Evolutionary conservation across 1,140 invertebrate species (phyloP).

Genomic region (Pogonomyrmex californicus): DNA sequence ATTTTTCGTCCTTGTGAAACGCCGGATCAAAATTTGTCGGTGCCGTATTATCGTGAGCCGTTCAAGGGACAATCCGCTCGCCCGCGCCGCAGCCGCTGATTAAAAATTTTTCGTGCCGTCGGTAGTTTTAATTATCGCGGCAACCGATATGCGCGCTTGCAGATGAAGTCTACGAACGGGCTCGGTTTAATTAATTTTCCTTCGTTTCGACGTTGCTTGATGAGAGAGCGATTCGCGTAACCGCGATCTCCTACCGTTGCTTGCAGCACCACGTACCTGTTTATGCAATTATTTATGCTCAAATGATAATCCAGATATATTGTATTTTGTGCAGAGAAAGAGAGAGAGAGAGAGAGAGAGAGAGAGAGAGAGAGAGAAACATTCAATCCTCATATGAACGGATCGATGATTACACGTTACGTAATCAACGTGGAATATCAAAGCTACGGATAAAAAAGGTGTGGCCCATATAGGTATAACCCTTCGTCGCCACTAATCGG

Average conservation of each 20-base stretch:
- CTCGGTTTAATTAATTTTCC: constrained; percentile 51
- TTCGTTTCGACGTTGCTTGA: constrained; percentile 37
- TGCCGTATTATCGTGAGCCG: constrained; percentile 30
- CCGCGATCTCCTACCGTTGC: neutral
- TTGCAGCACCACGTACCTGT: constrained; percentile 21
- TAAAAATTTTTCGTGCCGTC: constrained; percentile 47
- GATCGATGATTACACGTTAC: constrained; percentile 39
- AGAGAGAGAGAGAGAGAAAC: neutral
- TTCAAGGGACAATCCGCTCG: constrained; percentile 18
- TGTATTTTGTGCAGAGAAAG: neutral
- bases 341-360: neutral
- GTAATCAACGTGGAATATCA: neutral
- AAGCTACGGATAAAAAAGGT: constrained; percentile 38
- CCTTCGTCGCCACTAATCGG: constrained; percentile 3
- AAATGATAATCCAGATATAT: constrained; percentile 33
- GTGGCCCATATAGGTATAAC: neutral
- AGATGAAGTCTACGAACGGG: constrained; percentile 39
- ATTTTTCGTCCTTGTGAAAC: constrained; percentile 15
- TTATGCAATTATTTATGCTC: constrained; percentile 13
- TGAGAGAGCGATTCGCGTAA: constrained; percentile 8
- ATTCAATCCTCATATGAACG: constrained; percentile 3
- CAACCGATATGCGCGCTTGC: neutral
- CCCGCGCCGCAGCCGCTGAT: constrained; percentile 45
- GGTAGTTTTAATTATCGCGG: constrained; percentile 55
- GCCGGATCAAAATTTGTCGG: constrained; percentile 42